Evolutionary conservation across 2,888 invertebrate genomes (phyloP).

Genomic region (Diarsia brunnea): DNA sequence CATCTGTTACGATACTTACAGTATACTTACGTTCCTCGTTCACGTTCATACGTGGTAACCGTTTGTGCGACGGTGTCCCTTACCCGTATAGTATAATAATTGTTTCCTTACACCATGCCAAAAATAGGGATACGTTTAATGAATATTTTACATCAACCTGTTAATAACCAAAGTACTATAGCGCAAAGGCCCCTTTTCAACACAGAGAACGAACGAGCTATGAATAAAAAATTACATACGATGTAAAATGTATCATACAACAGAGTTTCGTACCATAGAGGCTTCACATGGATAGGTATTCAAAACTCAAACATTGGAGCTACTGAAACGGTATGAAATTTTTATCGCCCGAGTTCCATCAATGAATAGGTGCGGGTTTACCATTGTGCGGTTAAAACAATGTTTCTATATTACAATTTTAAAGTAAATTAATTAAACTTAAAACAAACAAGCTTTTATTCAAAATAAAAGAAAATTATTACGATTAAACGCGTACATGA

Average conservation of each 20-base stretch:
- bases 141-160: conserved; percentile 12
- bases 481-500: too few species aligned
- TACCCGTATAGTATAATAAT: too few species aligned
- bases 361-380: neutral
- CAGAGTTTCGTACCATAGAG: conserved; percentile 12
- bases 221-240: conserved; percentile 33
- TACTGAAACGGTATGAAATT: conserved; percentile 30
- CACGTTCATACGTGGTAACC: too few species aligned
- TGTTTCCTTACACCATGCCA: neutral
- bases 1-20: neutral
- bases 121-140: neutral
- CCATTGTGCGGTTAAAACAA: conserved; percentile 29
- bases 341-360: conserved; percentile 17
- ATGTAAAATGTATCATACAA: conserved; percentile 20
- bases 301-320: conserved; percentile 28
- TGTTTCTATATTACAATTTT: neutral
- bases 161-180: conserved; percentile 3
- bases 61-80: too few species aligned
- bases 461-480: too few species aligned
- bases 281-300: conserved; percentile 4
- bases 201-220: conserved; percentile 7
- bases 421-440: too few species aligned
- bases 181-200: conserved; percentile 14
- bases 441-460: too few species aligned
- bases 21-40: neutral